Evolutionary conservation across 2,888 invertebrate species (phyloP).

Genomic region (Frankliniella intonsa): DNA sequence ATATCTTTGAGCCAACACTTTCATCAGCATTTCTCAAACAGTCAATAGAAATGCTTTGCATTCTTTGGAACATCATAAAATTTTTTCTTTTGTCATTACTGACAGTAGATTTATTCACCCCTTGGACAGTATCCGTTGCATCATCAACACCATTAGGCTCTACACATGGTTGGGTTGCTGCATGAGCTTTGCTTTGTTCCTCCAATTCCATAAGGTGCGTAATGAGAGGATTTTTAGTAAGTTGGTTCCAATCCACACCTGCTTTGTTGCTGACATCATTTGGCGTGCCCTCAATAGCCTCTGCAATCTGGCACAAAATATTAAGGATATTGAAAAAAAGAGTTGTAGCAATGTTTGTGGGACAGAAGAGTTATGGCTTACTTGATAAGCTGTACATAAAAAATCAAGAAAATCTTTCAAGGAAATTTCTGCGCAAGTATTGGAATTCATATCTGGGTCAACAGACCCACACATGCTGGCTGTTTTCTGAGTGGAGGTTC

Average conservation of each 20-base stretch:
- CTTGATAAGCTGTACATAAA: slow-evolving; percentile 68
- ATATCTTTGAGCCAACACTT: slow-evolving; percentile 28
- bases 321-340: slow-evolving; percentile 34
- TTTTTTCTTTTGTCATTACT: not conserved
- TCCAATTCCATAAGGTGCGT: slow-evolving; percentile 30
- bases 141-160: not conserved
- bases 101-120: not conserved
- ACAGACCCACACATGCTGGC: slow-evolving; percentile 7
- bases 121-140: not conserved
- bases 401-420: slow-evolving; percentile 68
- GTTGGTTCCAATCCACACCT: slow-evolving; percentile 51
- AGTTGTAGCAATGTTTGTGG: slow-evolving; percentile 45
- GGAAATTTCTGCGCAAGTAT: slow-evolving; percentile 54
- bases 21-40: slow-evolving; percentile 30
- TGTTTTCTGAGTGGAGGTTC: not conserved
- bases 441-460: not conserved
- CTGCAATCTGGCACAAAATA: slow-evolving; percentile 18
- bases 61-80: slow-evolving; percentile 11
- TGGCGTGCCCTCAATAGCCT: slow-evolving; percentile 38
- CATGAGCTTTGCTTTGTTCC: slow-evolving; percentile 28
- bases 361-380: slow-evolving; percentile 44
- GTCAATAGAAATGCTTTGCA: slow-evolving; percentile 10
- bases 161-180: not conserved
- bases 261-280: slow-evolving; percentile 41
- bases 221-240: slow-evolving; percentile 41